Conservation (phyloP, 2,797 vertebrate species). For the Clarias platycephalus region DNA sequence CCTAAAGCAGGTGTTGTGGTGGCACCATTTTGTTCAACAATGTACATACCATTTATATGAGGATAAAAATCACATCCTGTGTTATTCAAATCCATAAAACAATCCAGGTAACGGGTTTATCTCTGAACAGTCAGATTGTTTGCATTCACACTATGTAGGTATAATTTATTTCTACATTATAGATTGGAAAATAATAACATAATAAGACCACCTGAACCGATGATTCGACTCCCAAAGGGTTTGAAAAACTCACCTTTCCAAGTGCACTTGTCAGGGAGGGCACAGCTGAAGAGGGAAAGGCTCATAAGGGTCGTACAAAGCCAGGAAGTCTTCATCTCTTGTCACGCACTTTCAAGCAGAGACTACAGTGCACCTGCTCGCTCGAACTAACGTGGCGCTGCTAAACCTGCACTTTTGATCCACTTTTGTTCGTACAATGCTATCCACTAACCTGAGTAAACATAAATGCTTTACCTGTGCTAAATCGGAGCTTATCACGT, state of each 20-base stretch:
- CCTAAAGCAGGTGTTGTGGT: background rate
- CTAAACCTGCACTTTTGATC: background rate
- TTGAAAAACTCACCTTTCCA: conserved; percentile 45
- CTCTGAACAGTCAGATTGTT: background rate
- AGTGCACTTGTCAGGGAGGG: background rate
- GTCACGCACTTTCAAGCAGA: background rate
- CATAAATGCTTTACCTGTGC: background rate
- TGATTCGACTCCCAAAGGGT: background rate
- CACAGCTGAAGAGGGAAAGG: conserved; percentile 35
- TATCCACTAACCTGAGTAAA: background rate
- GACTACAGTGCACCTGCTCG: background rate
- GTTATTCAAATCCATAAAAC: background rate
- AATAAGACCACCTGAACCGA: background rate
- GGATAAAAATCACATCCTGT: background rate
- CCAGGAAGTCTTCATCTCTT: conserved; percentile 48
- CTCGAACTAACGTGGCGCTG: background rate
- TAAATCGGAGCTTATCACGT: background rate
- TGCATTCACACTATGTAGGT: background rate
- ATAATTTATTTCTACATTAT: background rate
- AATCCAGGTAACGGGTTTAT: background rate
- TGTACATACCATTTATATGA: background rate
- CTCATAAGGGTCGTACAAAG: conserved; percentile 40
- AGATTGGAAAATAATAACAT: background rate
- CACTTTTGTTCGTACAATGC: background rate
- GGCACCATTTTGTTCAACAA: background rate